phyloP scores from a whole-genome alignment of 2,888 invertebrate species.

The Thymelicus sylvestris region DNA sequence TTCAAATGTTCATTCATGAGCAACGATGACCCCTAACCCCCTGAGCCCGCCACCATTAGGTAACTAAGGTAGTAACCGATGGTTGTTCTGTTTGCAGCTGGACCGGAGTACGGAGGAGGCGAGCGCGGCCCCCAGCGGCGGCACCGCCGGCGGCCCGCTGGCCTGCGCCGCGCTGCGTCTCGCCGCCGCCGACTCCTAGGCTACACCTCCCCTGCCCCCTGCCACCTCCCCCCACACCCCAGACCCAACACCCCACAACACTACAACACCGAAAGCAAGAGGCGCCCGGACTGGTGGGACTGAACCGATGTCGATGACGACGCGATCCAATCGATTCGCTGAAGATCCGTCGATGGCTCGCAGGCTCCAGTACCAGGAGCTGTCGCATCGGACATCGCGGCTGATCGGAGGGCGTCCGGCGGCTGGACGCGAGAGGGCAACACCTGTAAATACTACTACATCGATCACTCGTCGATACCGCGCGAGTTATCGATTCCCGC shows the following conservation, averaged over 20 bases:
- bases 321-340: neutral
- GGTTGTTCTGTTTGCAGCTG: slow-evolving; percentile 30
- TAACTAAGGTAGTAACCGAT: no score
- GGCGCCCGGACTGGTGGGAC: no score
- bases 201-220: slow-evolving; percentile 3
- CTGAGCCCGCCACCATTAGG: no score
- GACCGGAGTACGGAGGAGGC: slow-evolving; percentile 51
- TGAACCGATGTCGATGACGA: neutral
- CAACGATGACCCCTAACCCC: no score
- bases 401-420: no score
- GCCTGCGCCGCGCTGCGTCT: slow-evolving; percentile 68
- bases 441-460: neutral
- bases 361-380: no score
- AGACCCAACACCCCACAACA: neutral
- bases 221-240: slow-evolving; percentile 10
- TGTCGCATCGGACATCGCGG: no score
- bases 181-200: slow-evolving; percentile 60
- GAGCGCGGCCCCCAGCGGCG: slow-evolving; percentile 33
- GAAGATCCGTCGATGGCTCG: no score
- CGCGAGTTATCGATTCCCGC: neutral
- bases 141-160: slow-evolving; percentile 51
- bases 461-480: neutral
- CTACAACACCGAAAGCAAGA: no score
- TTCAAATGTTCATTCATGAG: no score
- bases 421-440: neutral